phyloP scores from a whole-genome alignment of 2,797 vertebrate species.

The Lagorchestes hirsutus region DNA sequence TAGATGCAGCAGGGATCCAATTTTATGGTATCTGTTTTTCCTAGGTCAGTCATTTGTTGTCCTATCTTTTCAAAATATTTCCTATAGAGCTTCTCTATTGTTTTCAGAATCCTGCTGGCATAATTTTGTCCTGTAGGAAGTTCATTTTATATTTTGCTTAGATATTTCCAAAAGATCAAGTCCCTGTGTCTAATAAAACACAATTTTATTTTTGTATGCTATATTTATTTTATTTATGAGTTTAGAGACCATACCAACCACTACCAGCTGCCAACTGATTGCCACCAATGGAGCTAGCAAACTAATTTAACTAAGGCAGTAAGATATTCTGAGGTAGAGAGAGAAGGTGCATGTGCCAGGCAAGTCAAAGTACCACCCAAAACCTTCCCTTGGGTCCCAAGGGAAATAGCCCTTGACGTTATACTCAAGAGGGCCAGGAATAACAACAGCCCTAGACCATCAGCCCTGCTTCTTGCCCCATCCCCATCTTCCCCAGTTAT shows the following conservation, averaged over 20 bases:
- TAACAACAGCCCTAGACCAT: background rate
- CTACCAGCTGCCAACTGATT: background rate
- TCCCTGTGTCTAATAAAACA: constrained; percentile 68
- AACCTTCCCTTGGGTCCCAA: background rate
- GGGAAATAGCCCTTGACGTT: background rate
- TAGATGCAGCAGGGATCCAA: constrained; percentile 67
- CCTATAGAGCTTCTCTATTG: constrained; percentile 73
- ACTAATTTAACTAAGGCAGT: background rate
- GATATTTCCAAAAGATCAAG: constrained; percentile 76
- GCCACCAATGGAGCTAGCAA: background rate
- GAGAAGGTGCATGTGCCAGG: background rate
- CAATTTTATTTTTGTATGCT: constrained; percentile 64
- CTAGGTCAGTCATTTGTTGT: constrained; percentile 70
- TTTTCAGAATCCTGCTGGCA: constrained; percentile 76
- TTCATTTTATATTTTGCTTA: constrained; percentile 69
- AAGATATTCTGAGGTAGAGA: background rate
- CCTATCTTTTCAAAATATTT: constrained; percentile 76
- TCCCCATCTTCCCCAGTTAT: background rate
- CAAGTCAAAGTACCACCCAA: background rate
- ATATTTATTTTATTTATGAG: constrained; percentile 36
- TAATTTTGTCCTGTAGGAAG: constrained; percentile 72
- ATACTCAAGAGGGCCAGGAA: background rate
- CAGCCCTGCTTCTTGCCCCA: background rate
- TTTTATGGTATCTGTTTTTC: constrained; percentile 75
- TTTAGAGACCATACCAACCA: constrained; percentile 44